phyloP scores from a whole-genome alignment of 2,113 vertebrate genomes.

The Prochilodus magdalenae region DNA sequence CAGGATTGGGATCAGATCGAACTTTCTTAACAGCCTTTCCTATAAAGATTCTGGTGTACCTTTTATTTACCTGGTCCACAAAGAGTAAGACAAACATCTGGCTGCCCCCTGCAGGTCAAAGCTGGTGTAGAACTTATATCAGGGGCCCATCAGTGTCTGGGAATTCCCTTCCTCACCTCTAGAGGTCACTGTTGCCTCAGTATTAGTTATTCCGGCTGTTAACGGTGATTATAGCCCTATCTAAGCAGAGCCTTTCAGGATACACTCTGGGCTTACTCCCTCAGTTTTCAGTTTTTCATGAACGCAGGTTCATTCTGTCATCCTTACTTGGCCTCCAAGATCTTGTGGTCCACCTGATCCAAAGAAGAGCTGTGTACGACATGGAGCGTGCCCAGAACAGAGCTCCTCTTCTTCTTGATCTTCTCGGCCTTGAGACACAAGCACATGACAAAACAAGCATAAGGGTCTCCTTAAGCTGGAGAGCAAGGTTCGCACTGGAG shows the following conservation, averaged over 20 bases:
- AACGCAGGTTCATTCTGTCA: neutral
- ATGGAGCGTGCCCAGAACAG: conserved; percentile 92
- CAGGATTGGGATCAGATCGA: too few species aligned
- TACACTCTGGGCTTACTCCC: too few species aligned
- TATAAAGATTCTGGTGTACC: too few species aligned
- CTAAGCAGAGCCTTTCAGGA: too few species aligned
- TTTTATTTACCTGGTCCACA: too few species aligned
- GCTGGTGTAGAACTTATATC: too few species aligned
- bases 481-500: neutral
- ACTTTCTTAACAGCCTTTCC: too few species aligned
- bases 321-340: conserved; percentile 95
- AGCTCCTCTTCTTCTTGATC: conserved; percentile 96
- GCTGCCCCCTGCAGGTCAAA: too few species aligned
- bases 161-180: neutral
- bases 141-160: neutral
- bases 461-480: neutral
- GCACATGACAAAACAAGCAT: neutral
- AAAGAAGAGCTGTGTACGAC: conserved; percentile 95
- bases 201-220: neutral
- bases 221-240: too few species aligned
- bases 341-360: conserved; percentile 97
- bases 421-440: conserved; percentile 87
- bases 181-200: neutral
- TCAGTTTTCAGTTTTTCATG: too few species aligned
- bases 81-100: too few species aligned